A percentile compares a stretch with the other conserved stretches of the same genome.
Conservation (phyloP, 2,888 invertebrate genomes). For the Arge pagana region DNA sequence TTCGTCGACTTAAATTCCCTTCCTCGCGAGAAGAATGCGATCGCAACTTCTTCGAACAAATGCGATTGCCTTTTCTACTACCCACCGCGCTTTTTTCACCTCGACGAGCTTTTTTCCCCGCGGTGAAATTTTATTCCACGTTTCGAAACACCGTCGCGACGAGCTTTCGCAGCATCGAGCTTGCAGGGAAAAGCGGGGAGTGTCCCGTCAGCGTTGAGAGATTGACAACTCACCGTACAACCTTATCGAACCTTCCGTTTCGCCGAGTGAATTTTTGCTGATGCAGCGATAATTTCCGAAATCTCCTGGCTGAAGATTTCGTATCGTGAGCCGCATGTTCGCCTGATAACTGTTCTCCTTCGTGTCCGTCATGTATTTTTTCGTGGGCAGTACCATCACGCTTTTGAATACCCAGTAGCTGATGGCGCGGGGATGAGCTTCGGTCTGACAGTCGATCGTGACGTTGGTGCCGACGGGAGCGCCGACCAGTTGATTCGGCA, state of each 20-base stretch:
- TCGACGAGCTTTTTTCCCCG: too few species aligned
- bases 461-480: constrained; percentile 90
- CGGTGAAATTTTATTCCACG: too few species aligned
- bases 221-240: constrained; percentile 76
- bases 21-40: too few species aligned
- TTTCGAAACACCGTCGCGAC: too few species aligned
- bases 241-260: constrained; percentile 90
- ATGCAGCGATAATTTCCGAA: constrained; percentile 92
- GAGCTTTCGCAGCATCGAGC: too few species aligned
- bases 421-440: constrained; percentile 89
- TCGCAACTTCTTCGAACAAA: too few species aligned
- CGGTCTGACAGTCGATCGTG: constrained; percentile 90
- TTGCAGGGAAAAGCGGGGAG: too few species aligned
- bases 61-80: too few species aligned
- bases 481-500: constrained; percentile 90
- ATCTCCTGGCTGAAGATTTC: constrained; percentile 80
- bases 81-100: too few species aligned
- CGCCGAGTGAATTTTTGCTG: constrained; percentile 91
- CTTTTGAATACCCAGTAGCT: constrained; percentile 92
- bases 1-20: too few species aligned
- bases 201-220: too few species aligned
- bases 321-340: constrained; percentile 87
- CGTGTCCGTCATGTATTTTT: constrained; percentile 83
- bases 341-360: constrained; percentile 87
- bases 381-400: constrained; percentile 86